Conservation (phyloP, 2,888 invertebrate genomes). For the Eilema sororculum region DNA sequence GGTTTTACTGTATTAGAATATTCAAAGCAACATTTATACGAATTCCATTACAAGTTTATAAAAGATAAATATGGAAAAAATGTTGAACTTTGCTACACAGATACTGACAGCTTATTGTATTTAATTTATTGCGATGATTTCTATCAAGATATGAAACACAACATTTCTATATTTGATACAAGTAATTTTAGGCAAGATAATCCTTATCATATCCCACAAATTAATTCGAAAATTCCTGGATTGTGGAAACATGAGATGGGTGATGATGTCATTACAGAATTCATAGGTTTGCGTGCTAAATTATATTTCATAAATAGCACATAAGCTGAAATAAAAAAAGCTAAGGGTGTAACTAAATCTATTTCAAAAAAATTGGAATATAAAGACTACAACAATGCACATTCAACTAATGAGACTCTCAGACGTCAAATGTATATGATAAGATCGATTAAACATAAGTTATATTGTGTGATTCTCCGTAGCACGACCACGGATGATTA, state of each 20-base stretch:
- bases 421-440: conserved; percentile 30
- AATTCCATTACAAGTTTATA: neutral
- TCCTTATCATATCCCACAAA: conserved; percentile 13
- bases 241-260: conserved; percentile 28
- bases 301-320: conserved; percentile 11
- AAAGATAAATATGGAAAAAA: too few species aligned
- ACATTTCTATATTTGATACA: neutral
- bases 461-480: too few species aligned
- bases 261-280: conserved; percentile 19
- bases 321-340: conserved; percentile 15
- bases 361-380: neutral
- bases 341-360: conserved; percentile 17
- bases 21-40: conserved; percentile 19
- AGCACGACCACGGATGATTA: too few species aligned
- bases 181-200: conserved; percentile 11
- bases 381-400: neutral
- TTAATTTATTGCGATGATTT: conserved; percentile 21
- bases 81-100: conserved; percentile 25
- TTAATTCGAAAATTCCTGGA: conserved; percentile 23
- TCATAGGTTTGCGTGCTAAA: conserved; percentile 24
- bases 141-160: conserved; percentile 16
- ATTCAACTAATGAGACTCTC: neutral
- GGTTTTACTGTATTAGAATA: conserved; percentile 21
- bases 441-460: conserved; percentile 28
- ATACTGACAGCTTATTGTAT: conserved; percentile 31